phyloP scores from a whole-genome alignment of 2,888 invertebrate genomes.

The Caenorhabditis becei region DNA sequence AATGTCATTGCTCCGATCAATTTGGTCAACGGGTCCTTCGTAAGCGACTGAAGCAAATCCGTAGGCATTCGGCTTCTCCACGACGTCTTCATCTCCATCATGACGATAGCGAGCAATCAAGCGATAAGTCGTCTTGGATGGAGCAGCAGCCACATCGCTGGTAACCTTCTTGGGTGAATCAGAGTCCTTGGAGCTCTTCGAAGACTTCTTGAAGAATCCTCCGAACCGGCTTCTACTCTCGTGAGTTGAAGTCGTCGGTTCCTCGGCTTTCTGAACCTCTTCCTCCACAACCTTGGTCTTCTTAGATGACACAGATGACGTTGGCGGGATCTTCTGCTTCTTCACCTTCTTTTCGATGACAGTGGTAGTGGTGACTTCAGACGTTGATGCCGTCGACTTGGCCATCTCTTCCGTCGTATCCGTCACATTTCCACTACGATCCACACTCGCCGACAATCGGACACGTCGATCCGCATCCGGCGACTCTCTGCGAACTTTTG shows the following conservation, averaged over 20 bases:
- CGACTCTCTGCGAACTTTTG: conserved; percentile 56
- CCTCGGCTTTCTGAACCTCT: conserved; percentile 1
- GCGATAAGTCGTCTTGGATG: conserved; percentile 15
- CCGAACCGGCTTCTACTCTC: conserved; percentile 29
- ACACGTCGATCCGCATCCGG: conserved; percentile 59
- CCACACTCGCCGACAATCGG: conserved; percentile 56
- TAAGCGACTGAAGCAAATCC: conserved; percentile 12
- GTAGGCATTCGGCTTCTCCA: conserved; percentile 33
- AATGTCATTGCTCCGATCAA: conserved; percentile 13
- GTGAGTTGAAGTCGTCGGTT: neutral
- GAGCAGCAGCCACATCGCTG: neutral
- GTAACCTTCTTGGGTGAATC: neutral
- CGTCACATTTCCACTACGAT: conserved; percentile 59
- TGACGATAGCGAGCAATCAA: conserved; percentile 22
- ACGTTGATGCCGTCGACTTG: conserved; percentile 20
- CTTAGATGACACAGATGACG: conserved; percentile 4
- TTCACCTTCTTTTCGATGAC: conserved; percentile 15
- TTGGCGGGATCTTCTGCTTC: conserved; percentile 29
- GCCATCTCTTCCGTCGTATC: conserved; percentile 52
- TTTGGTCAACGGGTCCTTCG: conserved; percentile 45
- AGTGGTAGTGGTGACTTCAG: conserved; percentile 13
- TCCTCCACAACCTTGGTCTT: conserved; percentile 30
- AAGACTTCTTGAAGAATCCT: conserved; percentile 45
- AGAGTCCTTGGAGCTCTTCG: conserved; percentile 13
- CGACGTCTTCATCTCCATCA: conserved; percentile 31